phyloP scores from a whole-genome alignment of 2,888 invertebrate species.

The Erebia epiphron region DNA sequence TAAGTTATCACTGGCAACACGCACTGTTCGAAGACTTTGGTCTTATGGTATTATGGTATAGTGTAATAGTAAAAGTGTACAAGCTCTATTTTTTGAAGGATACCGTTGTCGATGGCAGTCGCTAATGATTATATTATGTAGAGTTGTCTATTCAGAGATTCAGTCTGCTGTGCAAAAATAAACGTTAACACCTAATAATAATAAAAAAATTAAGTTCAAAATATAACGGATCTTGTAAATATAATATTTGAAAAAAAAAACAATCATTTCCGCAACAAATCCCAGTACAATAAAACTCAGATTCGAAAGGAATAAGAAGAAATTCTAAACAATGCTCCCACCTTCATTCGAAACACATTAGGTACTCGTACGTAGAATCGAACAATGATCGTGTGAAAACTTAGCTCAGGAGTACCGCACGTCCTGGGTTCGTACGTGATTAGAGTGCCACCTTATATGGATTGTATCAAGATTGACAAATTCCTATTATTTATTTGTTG shows the following conservation, averaged over 20 bases:
- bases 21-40: too few species aligned
- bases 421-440: constrained; percentile 20
- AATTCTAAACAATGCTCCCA: constrained; percentile 12
- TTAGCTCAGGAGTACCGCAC: constrained; percentile 14
- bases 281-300: not conserved
- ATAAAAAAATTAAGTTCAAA: too few species aligned
- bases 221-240: too few species aligned
- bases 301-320: constrained; percentile 5
- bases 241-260: not conserved
- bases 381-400: constrained; percentile 24
- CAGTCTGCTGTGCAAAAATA: too few species aligned
- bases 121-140: too few species aligned
- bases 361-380: constrained; percentile 12
- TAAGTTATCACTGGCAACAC: too few species aligned
- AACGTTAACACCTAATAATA: too few species aligned
- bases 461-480: not conserved
- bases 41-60: too few species aligned
- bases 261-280: not conserved
- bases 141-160: too few species aligned
- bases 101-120: too few species aligned
- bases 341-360: constrained; percentile 14
- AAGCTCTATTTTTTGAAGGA: too few species aligned
- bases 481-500: constrained; percentile 1
- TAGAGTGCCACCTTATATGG: constrained; percentile 11
- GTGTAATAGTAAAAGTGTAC: too few species aligned